Conservation (phyloP, 2,888 invertebrate species). For the Oxytorus armatus region DNA sequence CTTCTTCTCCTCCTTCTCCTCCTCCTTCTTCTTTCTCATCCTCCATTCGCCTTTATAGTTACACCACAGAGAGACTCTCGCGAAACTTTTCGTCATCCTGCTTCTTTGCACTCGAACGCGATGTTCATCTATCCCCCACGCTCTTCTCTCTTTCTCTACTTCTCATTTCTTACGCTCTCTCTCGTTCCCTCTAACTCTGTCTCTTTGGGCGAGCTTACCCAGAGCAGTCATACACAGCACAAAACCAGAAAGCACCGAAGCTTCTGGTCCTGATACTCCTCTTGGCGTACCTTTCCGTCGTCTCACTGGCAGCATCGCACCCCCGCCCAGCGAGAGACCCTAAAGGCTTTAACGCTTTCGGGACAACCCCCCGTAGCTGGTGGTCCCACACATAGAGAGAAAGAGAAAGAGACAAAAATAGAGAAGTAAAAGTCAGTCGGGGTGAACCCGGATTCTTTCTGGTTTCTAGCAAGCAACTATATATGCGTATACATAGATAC, state of each 20-base stretch:
- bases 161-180: too few relatives aligned
- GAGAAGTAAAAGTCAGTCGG: constrained; percentile 7
- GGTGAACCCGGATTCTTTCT: constrained; percentile 2
- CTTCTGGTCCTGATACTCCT: constrained; percentile 49
- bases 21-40: background rate
- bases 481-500: background rate
- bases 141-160: constrained; percentile 24
- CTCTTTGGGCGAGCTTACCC: constrained; percentile 21
- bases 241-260: constrained; percentile 46
- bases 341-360: constrained; percentile 70
- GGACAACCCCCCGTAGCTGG: constrained; percentile 57
- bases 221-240: constrained; percentile 40
- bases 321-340: constrained; percentile 3
- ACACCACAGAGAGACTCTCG: constrained; percentile 52
- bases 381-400: constrained; percentile 16
- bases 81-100: constrained; percentile 76
- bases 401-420: background rate
- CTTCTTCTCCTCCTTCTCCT: constrained; percentile 37
- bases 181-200: constrained; percentile 2
- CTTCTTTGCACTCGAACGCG: constrained; percentile 53
- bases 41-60: constrained; percentile 68
- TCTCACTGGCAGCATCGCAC: background rate
- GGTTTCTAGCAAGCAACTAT: constrained; percentile 29
- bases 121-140: constrained; percentile 19
- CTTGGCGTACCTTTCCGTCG: constrained; percentile 32